A percentile compares a stretch with the other conserved stretches of the same genome.
Evolutionary conservation across 2,888 invertebrate species (phyloP).

Genomic region (Cephus nigrinus): DNA sequence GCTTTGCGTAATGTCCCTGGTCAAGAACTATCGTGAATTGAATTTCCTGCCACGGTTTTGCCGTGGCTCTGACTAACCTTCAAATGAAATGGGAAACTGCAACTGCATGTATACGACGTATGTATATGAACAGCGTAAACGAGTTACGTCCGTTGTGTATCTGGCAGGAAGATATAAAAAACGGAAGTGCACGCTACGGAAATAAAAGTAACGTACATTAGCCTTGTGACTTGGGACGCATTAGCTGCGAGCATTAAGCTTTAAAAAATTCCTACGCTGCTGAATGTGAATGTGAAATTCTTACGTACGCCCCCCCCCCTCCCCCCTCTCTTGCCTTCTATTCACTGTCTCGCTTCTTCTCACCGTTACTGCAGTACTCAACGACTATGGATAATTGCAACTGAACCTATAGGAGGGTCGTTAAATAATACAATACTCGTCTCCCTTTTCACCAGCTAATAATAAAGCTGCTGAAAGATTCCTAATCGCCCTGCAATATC

Average conservation of each 20-base stretch:
- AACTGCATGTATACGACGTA: slow-evolving; percentile 15
- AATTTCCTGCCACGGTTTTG: slow-evolving; percentile 45
- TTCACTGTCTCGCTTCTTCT: slow-evolving; percentile 12
- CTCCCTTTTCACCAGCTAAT: neutral
- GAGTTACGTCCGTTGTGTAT: slow-evolving; percentile 40
- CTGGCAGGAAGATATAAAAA: neutral
- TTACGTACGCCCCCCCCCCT: neutral
- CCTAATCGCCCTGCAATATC: neutral
- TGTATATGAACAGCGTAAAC: slow-evolving; percentile 40
- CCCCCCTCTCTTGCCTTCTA: slow-evolving; percentile 16
- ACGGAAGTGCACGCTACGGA: neutral
- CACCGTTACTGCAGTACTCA: too few species aligned
- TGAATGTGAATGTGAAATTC: neutral
- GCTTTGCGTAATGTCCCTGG: slow-evolving; percentile 45
- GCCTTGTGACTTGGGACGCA: neutral
- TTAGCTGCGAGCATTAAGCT: neutral
- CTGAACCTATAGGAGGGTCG: neutral
- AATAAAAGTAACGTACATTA: neutral
- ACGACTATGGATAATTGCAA: too few species aligned
- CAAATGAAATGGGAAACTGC: slow-evolving; percentile 50
- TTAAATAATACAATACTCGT: neutral
- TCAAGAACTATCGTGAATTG: slow-evolving; percentile 47
- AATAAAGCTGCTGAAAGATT: neutral
- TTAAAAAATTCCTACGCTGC: neutral
- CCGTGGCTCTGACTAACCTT: slow-evolving; percentile 46